These are phyloP conservation scores for Arvicanthis niloticus DNA, from an alignment of 2,113 vertebrate species.

Conservation along the genomic window DNA sequence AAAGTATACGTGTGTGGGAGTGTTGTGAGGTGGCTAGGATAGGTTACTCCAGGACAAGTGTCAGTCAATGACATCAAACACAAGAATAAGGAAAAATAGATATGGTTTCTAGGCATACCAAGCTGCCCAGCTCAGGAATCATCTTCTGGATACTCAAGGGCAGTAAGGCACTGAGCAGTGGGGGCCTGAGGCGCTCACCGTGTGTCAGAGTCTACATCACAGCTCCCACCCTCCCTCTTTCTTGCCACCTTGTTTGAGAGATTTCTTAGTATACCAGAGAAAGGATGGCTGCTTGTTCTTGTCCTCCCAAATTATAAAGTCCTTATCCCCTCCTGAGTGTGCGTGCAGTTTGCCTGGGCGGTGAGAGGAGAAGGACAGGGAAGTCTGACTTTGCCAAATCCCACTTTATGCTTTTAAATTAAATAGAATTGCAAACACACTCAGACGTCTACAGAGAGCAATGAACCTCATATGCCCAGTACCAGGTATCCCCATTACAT, in stretches of 20 bases:
- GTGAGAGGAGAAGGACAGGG: neutral
- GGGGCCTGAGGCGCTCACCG: slow-evolving; percentile 53
- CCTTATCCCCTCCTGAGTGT: neutral
- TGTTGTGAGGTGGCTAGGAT: slow-evolving; percentile 78
- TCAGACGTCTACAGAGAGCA: neutral
- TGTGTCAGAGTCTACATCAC: neutral
- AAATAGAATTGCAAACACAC: slow-evolving; percentile 2
- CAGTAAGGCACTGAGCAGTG: slow-evolving; percentile 91
- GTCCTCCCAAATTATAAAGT: neutral
- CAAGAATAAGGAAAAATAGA: slow-evolving; percentile 93
- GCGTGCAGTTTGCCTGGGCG: neutral
- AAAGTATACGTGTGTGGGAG: too few relatives aligned
- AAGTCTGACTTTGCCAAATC: neutral
- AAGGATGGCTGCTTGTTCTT: neutral
- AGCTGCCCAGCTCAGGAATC: slow-evolving; percentile 85
- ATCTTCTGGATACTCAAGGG: slow-evolving; percentile 94
- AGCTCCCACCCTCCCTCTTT: neutral
- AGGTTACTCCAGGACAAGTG: slow-evolving; percentile 91
- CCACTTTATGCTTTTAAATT: neutral
- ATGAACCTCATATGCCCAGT: neutral
- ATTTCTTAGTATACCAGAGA: neutral
- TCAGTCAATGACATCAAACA: slow-evolving; percentile 93
- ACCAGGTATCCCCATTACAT: too few relatives aligned
- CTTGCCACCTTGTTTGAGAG: neutral
- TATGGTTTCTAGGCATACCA: slow-evolving; percentile 86